Base-by-base conservation (phyloP, 2,888 invertebrate genomes). In the Perizoma affinitatum region DNA sequence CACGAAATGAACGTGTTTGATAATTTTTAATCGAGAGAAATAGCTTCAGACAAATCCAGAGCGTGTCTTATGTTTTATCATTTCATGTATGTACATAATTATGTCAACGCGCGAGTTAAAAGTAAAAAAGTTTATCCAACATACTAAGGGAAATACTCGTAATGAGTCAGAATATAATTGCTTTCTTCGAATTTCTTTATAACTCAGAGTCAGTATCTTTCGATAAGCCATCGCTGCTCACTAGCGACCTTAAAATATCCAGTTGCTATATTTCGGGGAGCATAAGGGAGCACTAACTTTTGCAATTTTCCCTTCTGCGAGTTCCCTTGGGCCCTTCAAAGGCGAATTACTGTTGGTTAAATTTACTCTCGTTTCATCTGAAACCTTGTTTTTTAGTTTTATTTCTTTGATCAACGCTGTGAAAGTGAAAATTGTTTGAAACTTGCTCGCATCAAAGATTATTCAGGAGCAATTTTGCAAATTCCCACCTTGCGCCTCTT, bases 271-370 rank as follows among this genome's bases (percentile, higher is more conserved):
- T 83, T 83, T 84, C 73, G 73, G 69, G 67, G 79, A 74, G 85
- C 88, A 86, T 89, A 86, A 87, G 87, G 86, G 84, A 83, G 78
- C 82, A 84, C 83, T 88, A 90, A 90, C 90, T 91, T 90, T 90
- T 77, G 87, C 85, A 90, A 91, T 90, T 90, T 90, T 87, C 89
- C 85, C 84, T 87, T 78, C 80, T 80, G 78, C 72, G 73, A 74
- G 74, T 82, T 83, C 88, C 86, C 73, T 67, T 72, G 82, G 79
- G 82, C 84, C 86, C 82, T 83, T 89, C 89, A 90, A 91, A 90
- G 88, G 87, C 78, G 87, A 89, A 90, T 90, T 89, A 89, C 86
- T 83, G 85, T 84, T 87, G 88, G 87, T 88, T 88, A 88, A 91
- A 90, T 90, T 90, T 87, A 84, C 87, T 88, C 87, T 85, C 85